Conservation (phyloP, 2,797 vertebrate genomes). For the Rhodeus uyekii region DNA sequence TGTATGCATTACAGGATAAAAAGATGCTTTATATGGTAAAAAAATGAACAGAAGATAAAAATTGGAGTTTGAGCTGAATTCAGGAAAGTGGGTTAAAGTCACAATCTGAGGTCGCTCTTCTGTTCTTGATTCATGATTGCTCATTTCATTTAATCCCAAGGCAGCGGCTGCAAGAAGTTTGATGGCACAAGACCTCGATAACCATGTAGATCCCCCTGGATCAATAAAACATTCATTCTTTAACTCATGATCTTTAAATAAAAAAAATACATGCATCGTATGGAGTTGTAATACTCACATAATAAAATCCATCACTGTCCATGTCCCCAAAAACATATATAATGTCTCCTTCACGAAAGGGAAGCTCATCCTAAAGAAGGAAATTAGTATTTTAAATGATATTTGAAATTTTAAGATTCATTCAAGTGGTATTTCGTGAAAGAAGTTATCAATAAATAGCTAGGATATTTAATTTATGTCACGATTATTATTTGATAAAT, state of each 20-base stretch:
- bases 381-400: not conserved
- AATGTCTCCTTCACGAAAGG: slow-evolving; percentile 88
- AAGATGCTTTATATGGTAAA: not conserved
- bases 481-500: not conserved
- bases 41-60: not conserved
- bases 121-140: not conserved
- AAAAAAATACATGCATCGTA: not conserved
- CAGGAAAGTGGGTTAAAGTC: slow-evolving; percentile 14
- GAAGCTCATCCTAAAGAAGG: slow-evolving; percentile 82
- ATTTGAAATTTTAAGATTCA: not conserved
- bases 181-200: slow-evolving; percentile 90
- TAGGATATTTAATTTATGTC: not conserved
- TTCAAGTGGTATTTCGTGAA: not conserved
- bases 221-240: slow-evolving; percentile 40
- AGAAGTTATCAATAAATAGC: not conserved
- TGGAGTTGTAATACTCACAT: slow-evolving; percentile 75
- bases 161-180: slow-evolving; percentile 84
- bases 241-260: not conserved
- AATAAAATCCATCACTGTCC: slow-evolving; percentile 95
- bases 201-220: slow-evolving; percentile 89
- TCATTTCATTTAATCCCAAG: slow-evolving; percentile 67
- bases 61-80: not conserved
- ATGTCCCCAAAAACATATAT: slow-evolving; percentile 91
- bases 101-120: slow-evolving; percentile 6
- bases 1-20: not conserved